These are phyloP conservation scores for Nemapogon koenigi DNA, from an alignment of 2,888 invertebrate species.

Conservation along the genomic window DNA sequence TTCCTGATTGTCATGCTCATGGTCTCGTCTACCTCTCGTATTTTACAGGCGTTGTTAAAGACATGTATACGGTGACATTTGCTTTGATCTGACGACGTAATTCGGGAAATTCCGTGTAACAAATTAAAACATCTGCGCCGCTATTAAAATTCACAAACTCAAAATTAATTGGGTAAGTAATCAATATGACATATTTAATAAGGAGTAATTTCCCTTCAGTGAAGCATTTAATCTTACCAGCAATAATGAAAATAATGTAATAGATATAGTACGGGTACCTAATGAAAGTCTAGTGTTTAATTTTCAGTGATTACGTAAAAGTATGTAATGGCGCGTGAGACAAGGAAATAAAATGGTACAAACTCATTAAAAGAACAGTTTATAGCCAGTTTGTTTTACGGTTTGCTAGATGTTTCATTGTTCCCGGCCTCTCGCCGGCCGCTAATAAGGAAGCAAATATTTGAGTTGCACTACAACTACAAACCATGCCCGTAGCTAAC, in stretches of 20 bases:
- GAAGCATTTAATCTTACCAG: too few species aligned
- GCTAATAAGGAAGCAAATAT: constrained; percentile 61
- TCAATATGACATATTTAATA: too few species aligned
- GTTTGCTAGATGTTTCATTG: constrained; percentile 40
- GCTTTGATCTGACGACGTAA: constrained; percentile 31
- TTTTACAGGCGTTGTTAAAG: constrained; percentile 32
- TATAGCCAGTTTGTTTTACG: constrained; percentile 30
- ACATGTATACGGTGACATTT: constrained; percentile 17
- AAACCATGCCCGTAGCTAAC: neutral
- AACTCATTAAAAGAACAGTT: constrained; percentile 6
- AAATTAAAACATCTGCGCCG: too few species aligned
- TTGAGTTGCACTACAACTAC: constrained; percentile 28
- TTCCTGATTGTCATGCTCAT: constrained; percentile 24
- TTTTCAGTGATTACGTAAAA: too few species aligned
- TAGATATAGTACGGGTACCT: too few species aligned
- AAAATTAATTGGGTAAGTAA: too few species aligned
- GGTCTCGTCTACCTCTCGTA: constrained; percentile 23
- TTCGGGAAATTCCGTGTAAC: constrained; percentile 2
- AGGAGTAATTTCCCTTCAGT: too few species aligned
- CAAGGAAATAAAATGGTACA: constrained; percentile 7
- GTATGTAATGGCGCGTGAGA: too few species aligned
- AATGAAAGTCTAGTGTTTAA: too few species aligned
- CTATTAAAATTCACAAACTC: too few species aligned
- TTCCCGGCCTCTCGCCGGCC: constrained; percentile 27
- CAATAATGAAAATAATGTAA: too few species aligned